phyloP scores from a whole-genome alignment of 1,140 invertebrate species.

The fruit fly (Drosophila melanogaster) region Release_6_plus_ISO1_MT NT_033777.3:30571001-30571500 shows the following conservation, averaged over 20 bases:
- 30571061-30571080: slow-evolving; percentile 47
- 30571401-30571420: slow-evolving; percentile 48
- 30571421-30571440: slow-evolving; percentile 66
- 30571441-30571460: slow-evolving; percentile 22
- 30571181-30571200: slow-evolving; percentile 15
- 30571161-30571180: slow-evolving; percentile 56
- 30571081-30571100: slow-evolving; percentile 63
- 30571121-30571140: slow-evolving; percentile 46
- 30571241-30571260: slow-evolving; percentile 40
- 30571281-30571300: slow-evolving; percentile 2
- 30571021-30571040: slow-evolving; percentile 72
- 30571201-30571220: slow-evolving; percentile 40
- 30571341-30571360: slow-evolving; percentile 79
- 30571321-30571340: slow-evolving; percentile 67
- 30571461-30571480: slow-evolving; percentile 1
- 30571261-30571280: slow-evolving; percentile 44
- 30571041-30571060: slow-evolving; percentile 57
- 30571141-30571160: slow-evolving; percentile 68
- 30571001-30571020: slow-evolving; percentile 52
- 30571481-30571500: slow-evolving; percentile 28
- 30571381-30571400: slow-evolving; percentile 70
- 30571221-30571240: slow-evolving; percentile 76
- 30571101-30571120: slow-evolving; percentile 56
- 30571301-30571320: slow-evolving; percentile 43
- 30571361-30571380: slow-evolving; percentile 78